Evolutionary conservation across 2,888 invertebrate species (phyloP).

Genomic region (Mayetiola destructor): DNA sequence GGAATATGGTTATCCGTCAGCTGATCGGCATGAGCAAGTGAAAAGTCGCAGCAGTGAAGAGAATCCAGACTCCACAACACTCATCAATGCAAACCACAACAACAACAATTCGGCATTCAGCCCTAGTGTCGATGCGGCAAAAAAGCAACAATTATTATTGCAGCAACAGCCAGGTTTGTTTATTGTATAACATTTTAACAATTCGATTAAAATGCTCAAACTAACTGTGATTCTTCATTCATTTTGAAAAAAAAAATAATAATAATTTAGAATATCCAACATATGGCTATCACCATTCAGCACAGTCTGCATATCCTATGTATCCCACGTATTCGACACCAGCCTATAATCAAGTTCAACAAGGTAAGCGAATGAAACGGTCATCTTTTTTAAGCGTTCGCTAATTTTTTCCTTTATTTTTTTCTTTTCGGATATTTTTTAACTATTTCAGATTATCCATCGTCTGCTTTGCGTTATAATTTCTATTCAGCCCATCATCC

Average conservation of each 20-base stretch:
- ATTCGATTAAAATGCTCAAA: too few relatives aligned
- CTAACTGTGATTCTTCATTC: background rate
- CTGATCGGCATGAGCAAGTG: slow-evolving; percentile 21
- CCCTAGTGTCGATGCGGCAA: slow-evolving; percentile 33
- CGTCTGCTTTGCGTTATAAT: slow-evolving; percentile 14
- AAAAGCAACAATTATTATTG: slow-evolving; percentile 8
- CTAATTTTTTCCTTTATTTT: too few relatives aligned
- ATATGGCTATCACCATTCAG: slow-evolving; percentile 17
- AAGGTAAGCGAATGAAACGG: too few relatives aligned
- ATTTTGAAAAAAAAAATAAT: background rate
- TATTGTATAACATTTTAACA: background rate
- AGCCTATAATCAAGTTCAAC: slow-evolving; percentile 3
- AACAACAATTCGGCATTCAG: slow-evolving; percentile 30
- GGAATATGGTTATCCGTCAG: slow-evolving; percentile 25
- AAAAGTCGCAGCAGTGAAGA: slow-evolving; percentile 41
- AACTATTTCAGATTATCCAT: too few relatives aligned
- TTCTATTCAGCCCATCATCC: slow-evolving; percentile 22
- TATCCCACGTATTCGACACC: slow-evolving; percentile 15
- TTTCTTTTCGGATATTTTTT: too few relatives aligned
- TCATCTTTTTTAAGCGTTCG: too few relatives aligned
- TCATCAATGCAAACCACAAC: slow-evolving; percentile 38
- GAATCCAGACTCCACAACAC: slow-evolving; percentile 62
- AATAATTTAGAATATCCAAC: slow-evolving; percentile 26
- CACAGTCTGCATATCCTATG: slow-evolving; percentile 15
- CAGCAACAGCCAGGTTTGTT: slow-evolving; percentile 4